These are phyloP conservation scores for Lagenorhynchus albirostris DNA, from an alignment of 2,113 vertebrate genomes.

Conservation along the genomic window DNA sequence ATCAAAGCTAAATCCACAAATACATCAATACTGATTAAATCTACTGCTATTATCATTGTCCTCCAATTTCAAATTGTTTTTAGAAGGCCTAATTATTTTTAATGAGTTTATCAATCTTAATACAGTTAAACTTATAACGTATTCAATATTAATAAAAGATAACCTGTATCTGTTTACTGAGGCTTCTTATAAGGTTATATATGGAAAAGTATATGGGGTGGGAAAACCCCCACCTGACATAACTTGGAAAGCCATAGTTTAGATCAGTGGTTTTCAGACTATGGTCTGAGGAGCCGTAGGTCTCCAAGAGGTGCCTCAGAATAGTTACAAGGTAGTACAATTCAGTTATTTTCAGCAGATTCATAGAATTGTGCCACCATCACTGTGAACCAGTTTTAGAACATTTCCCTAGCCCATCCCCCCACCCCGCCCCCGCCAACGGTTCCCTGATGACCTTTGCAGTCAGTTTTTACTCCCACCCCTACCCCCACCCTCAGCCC, in stretches of 20 bases:
- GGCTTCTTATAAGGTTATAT: neutral
- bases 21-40: neutral
- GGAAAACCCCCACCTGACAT: neutral
- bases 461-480: neutral
- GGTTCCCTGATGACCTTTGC: neutral
- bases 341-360: neutral
- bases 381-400: neutral
- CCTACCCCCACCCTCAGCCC: neutral
- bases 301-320: neutral
- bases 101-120: neutral
- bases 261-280: neutral
- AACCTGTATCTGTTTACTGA: neutral
- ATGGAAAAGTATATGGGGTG: neutral
- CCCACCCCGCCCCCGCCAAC: neutral
- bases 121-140: neutral
- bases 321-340: neutral
- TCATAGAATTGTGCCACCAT: neutral
- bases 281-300: neutral
- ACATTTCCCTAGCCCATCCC: neutral
- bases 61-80: neutral
- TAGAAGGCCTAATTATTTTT: slow-evolving; percentile 1
- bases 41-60: neutral
- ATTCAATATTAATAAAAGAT: slow-evolving; percentile 2
- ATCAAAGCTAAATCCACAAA: neutral
- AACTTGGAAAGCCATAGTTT: neutral